phyloP scores from a whole-genome alignment of 2,888 invertebrate species.

The Himalopsyche kuldschensis region DNA sequence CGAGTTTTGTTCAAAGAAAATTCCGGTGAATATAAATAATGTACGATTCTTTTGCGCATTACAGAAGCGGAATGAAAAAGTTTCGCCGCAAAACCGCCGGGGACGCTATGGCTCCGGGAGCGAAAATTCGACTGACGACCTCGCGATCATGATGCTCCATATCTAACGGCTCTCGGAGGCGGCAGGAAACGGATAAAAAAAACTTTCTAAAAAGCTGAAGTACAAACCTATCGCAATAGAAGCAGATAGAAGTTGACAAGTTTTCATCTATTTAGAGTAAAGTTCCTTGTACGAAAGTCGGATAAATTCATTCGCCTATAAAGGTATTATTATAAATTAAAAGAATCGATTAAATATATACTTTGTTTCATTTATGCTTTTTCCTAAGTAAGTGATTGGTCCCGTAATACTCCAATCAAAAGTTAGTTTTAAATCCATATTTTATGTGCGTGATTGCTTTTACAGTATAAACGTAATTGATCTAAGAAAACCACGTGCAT shows the following conservation, averaged over 20 bases:
- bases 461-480: too few species aligned
- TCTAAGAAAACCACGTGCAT: too few species aligned
- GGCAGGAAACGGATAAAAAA: not conserved
- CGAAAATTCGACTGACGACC: not conserved
- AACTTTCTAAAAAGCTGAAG: not conserved
- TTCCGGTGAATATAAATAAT: not conserved
- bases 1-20: not conserved
- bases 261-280: not conserved
- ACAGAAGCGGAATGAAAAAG: not conserved
- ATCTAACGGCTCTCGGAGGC: not conserved
- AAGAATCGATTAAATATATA: too few species aligned
- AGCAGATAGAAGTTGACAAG: not conserved
- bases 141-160: not conserved
- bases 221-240: not conserved
- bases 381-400: too few species aligned
- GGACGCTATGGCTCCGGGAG: not conserved
- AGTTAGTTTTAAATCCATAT: too few species aligned
- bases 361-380: too few species aligned
- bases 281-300: too few species aligned
- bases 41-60: not conserved
- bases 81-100: not conserved
- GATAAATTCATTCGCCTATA: too few species aligned
- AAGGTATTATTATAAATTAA: too few species aligned
- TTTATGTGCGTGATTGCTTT: too few species aligned
- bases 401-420: too few species aligned